Evolutionary conservation across 2,888 invertebrate genomes (phyloP).

Genomic region (Pyrochroa serraticornis): DNA sequence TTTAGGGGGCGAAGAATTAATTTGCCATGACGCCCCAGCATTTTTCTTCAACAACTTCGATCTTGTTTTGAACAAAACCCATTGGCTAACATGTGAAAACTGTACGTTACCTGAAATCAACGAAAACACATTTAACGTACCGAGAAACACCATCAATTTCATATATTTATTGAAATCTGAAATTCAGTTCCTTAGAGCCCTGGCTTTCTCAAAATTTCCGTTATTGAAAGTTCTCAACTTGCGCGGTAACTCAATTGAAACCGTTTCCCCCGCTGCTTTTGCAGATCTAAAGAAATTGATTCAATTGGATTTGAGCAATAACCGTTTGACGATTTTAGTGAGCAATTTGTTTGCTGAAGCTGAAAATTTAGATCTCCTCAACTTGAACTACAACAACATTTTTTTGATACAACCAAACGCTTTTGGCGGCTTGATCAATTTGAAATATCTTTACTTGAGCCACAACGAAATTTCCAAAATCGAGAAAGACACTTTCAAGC

Average conservation of each 20-base stretch:
- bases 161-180: slow-evolving; percentile 47
- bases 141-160: slow-evolving; percentile 49
- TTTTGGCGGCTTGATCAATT: slow-evolving; percentile 52
- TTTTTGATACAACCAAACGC: slow-evolving; percentile 51
- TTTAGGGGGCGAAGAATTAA: slow-evolving; percentile 47
- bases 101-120: slow-evolving; percentile 49
- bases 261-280: slow-evolving; percentile 54
- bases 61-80: slow-evolving; percentile 45
- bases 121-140: slow-evolving; percentile 49
- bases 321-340: slow-evolving; percentile 47
- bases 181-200: slow-evolving; percentile 43
- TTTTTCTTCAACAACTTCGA: slow-evolving; percentile 48
- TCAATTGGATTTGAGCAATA: slow-evolving; percentile 51
- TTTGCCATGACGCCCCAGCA: slow-evolving; percentile 49
- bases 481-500: slow-evolving; percentile 50
- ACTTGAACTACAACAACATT: slow-evolving; percentile 53
- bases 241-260: slow-evolving; percentile 50
- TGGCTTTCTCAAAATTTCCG: slow-evolving; percentile 48
- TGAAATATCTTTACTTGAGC: slow-evolving; percentile 56
- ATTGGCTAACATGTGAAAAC: slow-evolving; percentile 51
- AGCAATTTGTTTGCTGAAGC: slow-evolving; percentile 53
- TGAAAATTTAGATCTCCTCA: slow-evolving; percentile 53
- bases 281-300: slow-evolving; percentile 48
- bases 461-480: slow-evolving; percentile 55
- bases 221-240: slow-evolving; percentile 53